Conservation (phyloP, 1,140 invertebrate genomes). For the Atopsyche davidsoni region DNA sequence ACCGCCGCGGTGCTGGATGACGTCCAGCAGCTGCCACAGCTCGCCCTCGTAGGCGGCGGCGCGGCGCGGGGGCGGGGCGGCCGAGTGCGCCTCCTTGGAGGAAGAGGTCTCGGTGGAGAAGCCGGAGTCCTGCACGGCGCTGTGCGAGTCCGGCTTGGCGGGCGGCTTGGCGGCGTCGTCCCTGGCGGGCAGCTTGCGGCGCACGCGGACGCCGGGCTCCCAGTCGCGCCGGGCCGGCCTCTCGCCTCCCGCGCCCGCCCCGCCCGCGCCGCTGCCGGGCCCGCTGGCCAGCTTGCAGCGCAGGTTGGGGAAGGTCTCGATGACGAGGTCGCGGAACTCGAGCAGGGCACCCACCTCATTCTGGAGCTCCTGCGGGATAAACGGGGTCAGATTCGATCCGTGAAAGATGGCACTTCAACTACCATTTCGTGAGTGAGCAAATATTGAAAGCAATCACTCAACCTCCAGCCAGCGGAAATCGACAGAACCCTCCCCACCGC, state of each 20-base stretch:
- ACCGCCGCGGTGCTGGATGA: constrained; percentile 74
- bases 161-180: constrained; percentile 51
- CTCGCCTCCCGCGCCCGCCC: constrained; percentile 32
- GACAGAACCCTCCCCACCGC: too few relatives aligned
- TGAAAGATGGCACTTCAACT: background rate
- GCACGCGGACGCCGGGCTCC: constrained; percentile 71
- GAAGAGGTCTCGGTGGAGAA: constrained; percentile 78
- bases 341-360: constrained; percentile 83
- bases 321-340: constrained; percentile 84
- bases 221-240: constrained; percentile 54
- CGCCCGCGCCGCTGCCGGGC: constrained; percentile 35
- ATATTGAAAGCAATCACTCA: too few relatives aligned
- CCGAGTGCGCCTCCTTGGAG: constrained; percentile 66
- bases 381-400: background rate
- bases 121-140: constrained; percentile 73
- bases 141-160: constrained; percentile 51
- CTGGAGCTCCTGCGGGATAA: constrained; percentile 64
- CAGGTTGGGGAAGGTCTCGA: constrained; percentile 85
- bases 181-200: constrained; percentile 58
- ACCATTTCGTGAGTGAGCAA: too few relatives aligned
- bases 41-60: constrained; percentile 62
- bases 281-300: constrained; percentile 68
- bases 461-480: too few relatives aligned
- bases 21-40: constrained; percentile 75
- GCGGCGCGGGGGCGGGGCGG: constrained; percentile 43